These are phyloP conservation scores for Drosophila serrata DNA, from an alignment of 1,140 invertebrate species.

Conservation along the genomic window DNA sequence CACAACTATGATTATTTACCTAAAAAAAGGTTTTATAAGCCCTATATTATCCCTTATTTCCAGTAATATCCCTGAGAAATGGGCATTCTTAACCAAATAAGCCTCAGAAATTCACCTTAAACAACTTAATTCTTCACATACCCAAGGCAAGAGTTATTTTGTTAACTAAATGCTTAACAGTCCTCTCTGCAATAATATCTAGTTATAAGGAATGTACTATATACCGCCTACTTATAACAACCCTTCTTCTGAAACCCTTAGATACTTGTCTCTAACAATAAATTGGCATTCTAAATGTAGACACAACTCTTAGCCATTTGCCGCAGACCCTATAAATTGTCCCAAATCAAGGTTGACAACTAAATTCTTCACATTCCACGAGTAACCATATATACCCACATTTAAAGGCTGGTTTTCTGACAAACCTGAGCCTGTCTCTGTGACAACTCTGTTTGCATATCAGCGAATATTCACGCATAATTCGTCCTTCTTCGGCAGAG, in stretches of 20 bases:
- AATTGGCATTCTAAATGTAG: constrained; percentile 3
- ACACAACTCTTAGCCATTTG: constrained; percentile 1
- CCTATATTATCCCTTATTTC: not conserved
- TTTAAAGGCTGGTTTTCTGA: constrained; percentile 25
- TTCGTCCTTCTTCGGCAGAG: constrained; percentile 18
- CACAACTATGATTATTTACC: not conserved
- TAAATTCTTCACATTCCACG: constrained; percentile 34
- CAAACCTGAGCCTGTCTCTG: constrained; percentile 40
- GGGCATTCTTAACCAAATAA: not conserved
- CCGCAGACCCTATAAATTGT: constrained; percentile 6
- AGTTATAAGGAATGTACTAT: too few relatives aligned
- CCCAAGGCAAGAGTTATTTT: not conserved
- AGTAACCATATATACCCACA: constrained; percentile 21
- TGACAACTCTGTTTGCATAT: constrained; percentile 59
- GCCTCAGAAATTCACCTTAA: not conserved
- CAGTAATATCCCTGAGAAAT: not conserved
- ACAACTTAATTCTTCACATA: not conserved
- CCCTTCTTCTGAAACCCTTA: not conserved
- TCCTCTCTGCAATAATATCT: too few relatives aligned
- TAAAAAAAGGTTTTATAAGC: not conserved
- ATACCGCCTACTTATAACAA: not conserved
- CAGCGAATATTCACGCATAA: constrained; percentile 53
- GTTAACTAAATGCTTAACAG: not conserved
- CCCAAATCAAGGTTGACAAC: constrained; percentile 42
- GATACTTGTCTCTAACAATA: not conserved